Evolutionary conservation across 64 coral and sea anemone genomes (phyloP), one percentile per base, ranked within the genome.

Genomic region (Actinia equina): DNA sequence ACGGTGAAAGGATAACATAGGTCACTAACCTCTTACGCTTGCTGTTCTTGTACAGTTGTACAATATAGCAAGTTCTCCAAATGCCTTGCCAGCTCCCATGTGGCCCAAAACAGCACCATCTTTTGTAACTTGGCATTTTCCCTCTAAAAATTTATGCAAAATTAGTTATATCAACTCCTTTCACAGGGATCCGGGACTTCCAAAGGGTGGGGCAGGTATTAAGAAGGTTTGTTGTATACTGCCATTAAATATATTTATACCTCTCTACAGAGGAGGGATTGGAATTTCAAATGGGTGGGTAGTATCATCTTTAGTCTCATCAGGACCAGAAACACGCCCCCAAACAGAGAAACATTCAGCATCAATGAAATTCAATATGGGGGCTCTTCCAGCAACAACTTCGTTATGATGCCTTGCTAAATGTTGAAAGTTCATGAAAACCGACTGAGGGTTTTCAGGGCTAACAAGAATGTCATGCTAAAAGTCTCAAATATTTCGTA

Each of bases 1-100:
- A 16, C 23, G 3, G 5, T 65, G 20, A n/a, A 60, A 7, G 19
- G 12, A 16, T 30, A 12, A 74, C 1, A 37, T 30, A 12, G n/a
- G 14, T 74, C 58, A 67, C 80, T 83, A 55, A 99, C 97, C 93
- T 93, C 89, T 89, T 4, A 99, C 97, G 41, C 92, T 99, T 18
- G 97, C 97, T 86, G 97, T 99, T 93, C 97, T 95, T 77, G 97
- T 94, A 54, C 97, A 99, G 83, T 99, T 99, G 77, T 99, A 99
- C 77, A 99, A 88, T 83, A 99, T 99, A 23, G 97, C 97, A 67
- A 99, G 82, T 85, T 99, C 97, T 43, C 97, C 97, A 95, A 99
- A 99, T 0, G 94, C 97, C 49, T 90, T 99, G 13, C 97, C 97
- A 23, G 88, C 90, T 1, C 97, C 97, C 97, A 99, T 99, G 58